Evolutionary conservation across 2,888 invertebrate species (phyloP), one percentile per base, ranked within the genome.

Genomic region (Serrognathus titanus): DNA sequence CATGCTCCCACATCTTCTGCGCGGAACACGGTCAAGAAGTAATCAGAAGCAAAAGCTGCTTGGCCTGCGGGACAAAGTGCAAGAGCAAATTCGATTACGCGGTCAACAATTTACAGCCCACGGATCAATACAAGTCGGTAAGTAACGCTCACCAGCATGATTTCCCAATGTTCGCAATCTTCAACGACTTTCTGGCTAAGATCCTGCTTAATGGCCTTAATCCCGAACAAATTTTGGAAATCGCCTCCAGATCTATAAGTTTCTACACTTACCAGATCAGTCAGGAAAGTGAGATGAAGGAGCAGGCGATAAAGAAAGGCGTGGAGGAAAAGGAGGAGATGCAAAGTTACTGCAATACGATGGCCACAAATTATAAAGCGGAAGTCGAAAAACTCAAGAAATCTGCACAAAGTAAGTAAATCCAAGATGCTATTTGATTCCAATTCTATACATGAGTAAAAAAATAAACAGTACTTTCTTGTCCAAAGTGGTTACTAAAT

Each of bases 1-100:
- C 80, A 53, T 82, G 82, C 74, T 81, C 81, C 40, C 82, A 82
- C 66, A 81, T 81, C 61, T 82, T 82, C 74, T 82, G 82, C 63
- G 75, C 78, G 41, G 81, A 82, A 64, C 82, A 82, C 61, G 81
- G 82, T 6, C 80, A 80, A 71, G 75, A 73, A 55, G 80, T 81
- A 69, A 80, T 81, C 61, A 79, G 75, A 68, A 74, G 79, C 63
- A 79, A 59, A 69, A 78, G 75, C 11, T 82, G 82, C 69, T 80
- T 81, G 20, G 82, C 81, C 43, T 82, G 82, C 66, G 79, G 79
- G 39, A 78, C 75, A 40, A 80, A 80, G 66, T 65, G 82, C 48
- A 73, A 77, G 52, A 81, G 80, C 62, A 81, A 81, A 69, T 81
- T 81, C 64, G 82, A 82, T 65, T 80, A 81, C 9, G 80, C 81